Percentiles rank a stretch among this genome's conserved stretches.
These are phyloP conservation scores for Pyrocephalus nanus DNA, from an alignment of 2,797 vertebrate species.

Conservation along the genomic window DNA sequence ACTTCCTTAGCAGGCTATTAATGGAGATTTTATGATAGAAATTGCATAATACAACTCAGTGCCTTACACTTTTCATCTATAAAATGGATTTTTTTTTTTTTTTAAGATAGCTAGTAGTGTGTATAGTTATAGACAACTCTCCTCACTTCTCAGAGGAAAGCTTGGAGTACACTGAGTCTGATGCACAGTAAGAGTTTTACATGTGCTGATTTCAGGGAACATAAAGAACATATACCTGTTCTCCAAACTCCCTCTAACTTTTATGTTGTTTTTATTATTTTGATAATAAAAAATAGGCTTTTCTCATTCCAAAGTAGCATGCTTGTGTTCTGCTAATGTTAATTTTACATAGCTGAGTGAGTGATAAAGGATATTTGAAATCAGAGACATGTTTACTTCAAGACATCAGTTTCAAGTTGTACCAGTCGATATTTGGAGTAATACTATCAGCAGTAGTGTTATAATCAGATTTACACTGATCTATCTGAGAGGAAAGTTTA, in stretches of 20 bases:
- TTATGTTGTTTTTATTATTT: not conserved
- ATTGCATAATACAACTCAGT: not conserved
- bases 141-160: not conserved
- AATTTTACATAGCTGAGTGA: not conserved
- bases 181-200: not conserved
- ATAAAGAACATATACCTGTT: not conserved
- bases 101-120: not conserved
- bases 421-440: not conserved
- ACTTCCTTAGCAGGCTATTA: not conserved
- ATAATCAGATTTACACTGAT: not conserved
- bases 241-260: not conserved
- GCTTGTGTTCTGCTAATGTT: not conserved
- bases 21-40: constrained; percentile 6
- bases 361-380: not conserved
- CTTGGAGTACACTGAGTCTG: not conserved
- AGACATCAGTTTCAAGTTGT: not conserved
- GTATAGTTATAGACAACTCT: not conserved
- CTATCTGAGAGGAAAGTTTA: not conserved
- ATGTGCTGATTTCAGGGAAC: not conserved
- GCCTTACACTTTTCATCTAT: not conserved
- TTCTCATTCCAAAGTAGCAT: not conserved
- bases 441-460: not conserved
- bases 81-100: not conserved
- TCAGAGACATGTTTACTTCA: not conserved
- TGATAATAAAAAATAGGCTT: not conserved